Conservation (phyloP, 2,113 vertebrate genomes). For the Peromyscus polionotus region DNA sequence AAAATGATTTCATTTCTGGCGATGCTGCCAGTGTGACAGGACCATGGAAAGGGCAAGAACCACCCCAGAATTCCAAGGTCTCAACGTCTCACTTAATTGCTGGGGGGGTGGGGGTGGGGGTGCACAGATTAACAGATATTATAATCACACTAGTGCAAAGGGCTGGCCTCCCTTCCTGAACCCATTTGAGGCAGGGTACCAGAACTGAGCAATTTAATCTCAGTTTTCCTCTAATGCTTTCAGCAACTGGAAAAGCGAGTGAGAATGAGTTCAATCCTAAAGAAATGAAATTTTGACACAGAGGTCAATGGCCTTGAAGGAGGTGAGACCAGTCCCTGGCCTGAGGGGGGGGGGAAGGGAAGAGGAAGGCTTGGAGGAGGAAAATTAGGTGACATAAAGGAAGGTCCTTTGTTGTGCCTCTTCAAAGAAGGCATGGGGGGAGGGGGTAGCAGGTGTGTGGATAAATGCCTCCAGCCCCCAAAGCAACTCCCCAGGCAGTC, state of each 20-base stretch:
- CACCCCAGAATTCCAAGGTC: neutral
- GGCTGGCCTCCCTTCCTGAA: neutral
- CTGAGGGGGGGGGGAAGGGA: slow-evolving; percentile 37
- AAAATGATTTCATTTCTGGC: slow-evolving; percentile 63
- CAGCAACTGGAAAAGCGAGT: slow-evolving; percentile 1
- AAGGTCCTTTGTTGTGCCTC: slow-evolving; percentile 50
- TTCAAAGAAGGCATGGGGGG: slow-evolving; percentile 28
- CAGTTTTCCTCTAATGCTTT: slow-evolving; percentile 45
- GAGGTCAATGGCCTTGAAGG: slow-evolving; percentile 25
- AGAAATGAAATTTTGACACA: slow-evolving; percentile 48
- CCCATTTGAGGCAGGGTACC: neutral
- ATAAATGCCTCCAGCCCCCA: neutral
- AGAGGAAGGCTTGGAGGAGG: neutral
- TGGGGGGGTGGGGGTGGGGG: neutral
- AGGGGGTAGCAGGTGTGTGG: neutral
- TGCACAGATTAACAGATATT: neutral
- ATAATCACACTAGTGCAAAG: neutral
- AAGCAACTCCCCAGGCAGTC: neutral
- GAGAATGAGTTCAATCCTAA: neutral
- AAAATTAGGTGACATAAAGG: slow-evolving; percentile 48
- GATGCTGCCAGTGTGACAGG: slow-evolving; percentile 36
- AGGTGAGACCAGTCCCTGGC: slow-evolving; percentile 37
- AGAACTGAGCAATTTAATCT: neutral
- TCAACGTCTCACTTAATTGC: neutral
- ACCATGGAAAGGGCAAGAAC: slow-evolving; percentile 29